phyloP scores from a whole-genome alignment of 2,113 vertebrate species.

The Rattus rattus region DNA sequence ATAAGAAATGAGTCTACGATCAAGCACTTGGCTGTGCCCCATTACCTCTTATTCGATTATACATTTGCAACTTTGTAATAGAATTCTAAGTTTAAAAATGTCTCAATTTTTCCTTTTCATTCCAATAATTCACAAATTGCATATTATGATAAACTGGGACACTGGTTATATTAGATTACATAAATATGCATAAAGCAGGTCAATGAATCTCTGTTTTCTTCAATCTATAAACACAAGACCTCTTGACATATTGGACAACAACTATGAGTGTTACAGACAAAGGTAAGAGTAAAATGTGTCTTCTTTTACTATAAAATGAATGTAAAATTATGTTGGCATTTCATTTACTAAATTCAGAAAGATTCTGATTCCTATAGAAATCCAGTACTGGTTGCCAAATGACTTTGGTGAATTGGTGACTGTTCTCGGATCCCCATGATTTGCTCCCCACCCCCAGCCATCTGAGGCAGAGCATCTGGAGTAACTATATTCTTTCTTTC shows the following conservation, averaged over 20 bases:
- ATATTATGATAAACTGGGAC: not conserved
- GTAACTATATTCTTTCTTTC: constrained; percentile 77
- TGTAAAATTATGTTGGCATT: not conserved
- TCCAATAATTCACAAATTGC: not conserved
- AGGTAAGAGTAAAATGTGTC: not conserved
- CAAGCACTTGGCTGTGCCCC: not conserved
- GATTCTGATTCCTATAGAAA: not conserved
- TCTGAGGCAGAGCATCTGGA: constrained; percentile 82
- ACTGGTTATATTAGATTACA: not conserved
- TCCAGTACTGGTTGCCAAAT: constrained; percentile 63
- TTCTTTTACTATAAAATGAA: not conserved
- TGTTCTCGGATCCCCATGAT: constrained; percentile 83
- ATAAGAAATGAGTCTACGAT: constrained; percentile 2
- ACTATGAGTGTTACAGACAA: not conserved
- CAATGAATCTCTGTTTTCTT: not conserved
- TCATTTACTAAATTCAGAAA: constrained; percentile 53
- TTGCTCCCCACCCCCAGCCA: constrained; percentile 78
- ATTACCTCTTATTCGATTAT: not conserved
- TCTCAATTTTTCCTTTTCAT: not conserved
- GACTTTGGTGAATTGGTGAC: constrained; percentile 83
- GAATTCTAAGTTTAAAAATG: not conserved
- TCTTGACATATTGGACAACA: not conserved
- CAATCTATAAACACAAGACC: not conserved
- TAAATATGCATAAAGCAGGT: not conserved
- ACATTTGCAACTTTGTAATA: not conserved